phyloP scores from a whole-genome alignment of 2,888 invertebrate species.

The Tetrapedia diversipes region DNA sequence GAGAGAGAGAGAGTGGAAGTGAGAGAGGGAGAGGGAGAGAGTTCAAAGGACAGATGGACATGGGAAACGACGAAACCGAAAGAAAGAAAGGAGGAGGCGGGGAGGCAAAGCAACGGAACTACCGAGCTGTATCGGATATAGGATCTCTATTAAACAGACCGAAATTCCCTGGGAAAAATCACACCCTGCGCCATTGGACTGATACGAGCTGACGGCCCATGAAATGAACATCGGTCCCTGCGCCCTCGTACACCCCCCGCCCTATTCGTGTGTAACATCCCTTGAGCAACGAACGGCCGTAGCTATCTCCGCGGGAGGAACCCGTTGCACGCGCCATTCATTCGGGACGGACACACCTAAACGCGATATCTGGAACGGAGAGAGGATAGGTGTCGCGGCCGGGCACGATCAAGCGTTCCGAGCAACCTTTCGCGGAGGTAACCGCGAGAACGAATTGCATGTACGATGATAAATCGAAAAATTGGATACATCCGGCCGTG shows the following conservation, averaged over 20 bases:
- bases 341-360: constrained; percentile 40
- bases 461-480: constrained; percentile 47
- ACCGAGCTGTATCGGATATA: constrained; percentile 64
- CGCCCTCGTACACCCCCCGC: constrained; percentile 53
- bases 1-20: not conserved
- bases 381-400: constrained; percentile 29
- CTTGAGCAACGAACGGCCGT: constrained; percentile 50
- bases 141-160: constrained; percentile 79
- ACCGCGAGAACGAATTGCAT: constrained; percentile 31
- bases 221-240: constrained; percentile 80
- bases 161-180: constrained; percentile 78
- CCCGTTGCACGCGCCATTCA: constrained; percentile 52
- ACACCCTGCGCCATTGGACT: constrained; percentile 77
- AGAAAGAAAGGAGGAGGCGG: constrained; percentile 49
- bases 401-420: constrained; percentile 39
- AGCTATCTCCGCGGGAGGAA: constrained; percentile 47
- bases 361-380: constrained; percentile 53
- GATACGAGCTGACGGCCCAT: constrained; percentile 81
- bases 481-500: constrained; percentile 41
- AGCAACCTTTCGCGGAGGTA: constrained; percentile 31
- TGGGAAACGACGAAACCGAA: constrained; percentile 22
- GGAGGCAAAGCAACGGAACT: constrained; percentile 47
- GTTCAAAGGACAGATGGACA: not conserved
- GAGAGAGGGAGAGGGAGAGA: constrained; percentile 15
- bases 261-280: constrained; percentile 38